Evolutionary conservation across 2,888 invertebrate species (phyloP).

Genomic region (Allygus modestus): DNA sequence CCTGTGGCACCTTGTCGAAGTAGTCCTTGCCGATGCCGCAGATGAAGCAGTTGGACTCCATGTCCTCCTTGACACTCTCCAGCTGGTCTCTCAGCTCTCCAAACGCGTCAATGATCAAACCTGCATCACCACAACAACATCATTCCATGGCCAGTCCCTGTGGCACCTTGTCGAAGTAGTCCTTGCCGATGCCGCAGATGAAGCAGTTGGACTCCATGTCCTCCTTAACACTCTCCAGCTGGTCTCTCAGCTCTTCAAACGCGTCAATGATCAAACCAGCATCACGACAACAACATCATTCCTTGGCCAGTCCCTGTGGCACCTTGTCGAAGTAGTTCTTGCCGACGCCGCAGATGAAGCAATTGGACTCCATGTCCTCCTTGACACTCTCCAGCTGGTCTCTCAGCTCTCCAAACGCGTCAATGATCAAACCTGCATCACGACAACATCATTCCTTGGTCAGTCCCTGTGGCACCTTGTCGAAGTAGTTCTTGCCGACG

Average conservation of each 20-base stretch:
- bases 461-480: slow-evolving; percentile 99
- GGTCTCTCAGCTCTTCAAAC: slow-evolving; percentile 99
- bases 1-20: slow-evolving; percentile 99
- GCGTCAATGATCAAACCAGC: slow-evolving; percentile 99
- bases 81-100: slow-evolving; percentile 99
- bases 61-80: slow-evolving; percentile 98
- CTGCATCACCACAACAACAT: slow-evolving; percentile 79
- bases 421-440: slow-evolving; percentile 98
- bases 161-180: slow-evolving; percentile 99
- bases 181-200: slow-evolving; percentile 99
- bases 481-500: slow-evolving; percentile 98
- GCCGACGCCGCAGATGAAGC: slow-evolving; percentile 99
- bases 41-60: slow-evolving; percentile 99
- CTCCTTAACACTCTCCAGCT: slow-evolving; percentile 98
- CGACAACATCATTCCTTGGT: no score
- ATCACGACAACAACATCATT: slow-evolving; percentile 67
- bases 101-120: slow-evolving; percentile 99
- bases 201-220: slow-evolving; percentile 99
- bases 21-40: slow-evolving; percentile 99
- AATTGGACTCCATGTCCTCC: slow-evolving; percentile 99
- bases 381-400: slow-evolving; percentile 99
- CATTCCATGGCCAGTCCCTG: slow-evolving; percentile 99
- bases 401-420: slow-evolving; percentile 99
- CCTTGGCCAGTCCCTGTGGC: slow-evolving; percentile 97
- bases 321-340: slow-evolving; percentile 99